Evolutionary conservation across 2,888 invertebrate species (phyloP).

Genomic region (Oeneis ivallda): DNA sequence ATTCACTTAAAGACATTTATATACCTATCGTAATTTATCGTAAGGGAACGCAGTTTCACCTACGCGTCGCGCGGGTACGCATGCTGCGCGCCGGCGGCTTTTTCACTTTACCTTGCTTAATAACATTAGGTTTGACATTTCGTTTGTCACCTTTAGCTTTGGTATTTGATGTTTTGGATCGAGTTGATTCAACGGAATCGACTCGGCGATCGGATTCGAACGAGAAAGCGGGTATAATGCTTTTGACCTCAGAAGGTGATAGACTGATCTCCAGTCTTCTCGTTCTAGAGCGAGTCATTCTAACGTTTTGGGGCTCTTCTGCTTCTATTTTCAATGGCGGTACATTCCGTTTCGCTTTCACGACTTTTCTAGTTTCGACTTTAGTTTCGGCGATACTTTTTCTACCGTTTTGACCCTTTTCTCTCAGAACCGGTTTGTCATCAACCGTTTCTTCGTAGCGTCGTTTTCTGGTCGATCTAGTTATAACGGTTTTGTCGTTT

Average conservation of each 20-base stretch:
- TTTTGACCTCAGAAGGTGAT: conserved; percentile 64
- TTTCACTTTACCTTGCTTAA: conserved; percentile 52
- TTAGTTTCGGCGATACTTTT: conserved; percentile 49
- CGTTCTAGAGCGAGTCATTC: conserved; percentile 68
- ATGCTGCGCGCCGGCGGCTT: conserved; percentile 54
- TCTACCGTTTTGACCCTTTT: conserved; percentile 70
- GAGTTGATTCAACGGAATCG: conserved; percentile 58
- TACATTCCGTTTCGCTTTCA: conserved; percentile 50
- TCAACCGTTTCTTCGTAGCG: conserved; percentile 56
- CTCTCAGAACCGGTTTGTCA: conserved; percentile 65
- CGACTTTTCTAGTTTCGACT: conserved; percentile 54
- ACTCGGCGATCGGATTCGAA: conserved; percentile 66
- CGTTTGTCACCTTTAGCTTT: conserved; percentile 49
- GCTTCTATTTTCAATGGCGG: conserved; percentile 46
- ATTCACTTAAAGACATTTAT: conserved; percentile 1
- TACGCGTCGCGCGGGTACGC: conserved; percentile 56
- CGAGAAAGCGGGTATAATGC: conserved; percentile 57
- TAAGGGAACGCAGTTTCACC: conserved; percentile 54
- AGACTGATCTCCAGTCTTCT: conserved; percentile 66
- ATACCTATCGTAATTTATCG: conserved; percentile 13
- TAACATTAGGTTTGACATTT: conserved; percentile 41
- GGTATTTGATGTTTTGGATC: conserved; percentile 49
- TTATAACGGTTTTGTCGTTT: conserved; percentile 61
- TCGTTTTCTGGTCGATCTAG: conserved; percentile 62
- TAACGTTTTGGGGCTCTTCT: conserved; percentile 47